These are phyloP conservation scores for Siphamia tubifer DNA, from an alignment of 2,113 vertebrate genomes.

Conservation along the genomic window DNA sequence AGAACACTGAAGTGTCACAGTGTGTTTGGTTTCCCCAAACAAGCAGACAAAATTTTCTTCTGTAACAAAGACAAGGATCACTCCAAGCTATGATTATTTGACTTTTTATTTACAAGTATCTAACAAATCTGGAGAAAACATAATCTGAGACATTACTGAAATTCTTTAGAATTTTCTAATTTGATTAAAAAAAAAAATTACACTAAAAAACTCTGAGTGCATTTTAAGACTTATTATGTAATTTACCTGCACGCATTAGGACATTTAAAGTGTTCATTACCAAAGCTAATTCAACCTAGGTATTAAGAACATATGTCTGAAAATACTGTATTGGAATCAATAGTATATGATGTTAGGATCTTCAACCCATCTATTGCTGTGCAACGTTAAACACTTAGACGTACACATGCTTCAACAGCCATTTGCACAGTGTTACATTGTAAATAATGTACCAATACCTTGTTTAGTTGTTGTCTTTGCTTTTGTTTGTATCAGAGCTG, in stretches of 20 bases:
- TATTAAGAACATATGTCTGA: not conserved
- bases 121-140: not conserved
- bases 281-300: not conserved
- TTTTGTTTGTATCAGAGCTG: slow-evolving; percentile 49
- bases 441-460: slow-evolving; percentile 46
- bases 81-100: not conserved
- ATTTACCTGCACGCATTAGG: not conserved
- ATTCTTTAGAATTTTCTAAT: not conserved
- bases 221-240: not conserved
- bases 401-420: not conserved
- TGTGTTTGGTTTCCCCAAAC: not conserved
- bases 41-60: not conserved
- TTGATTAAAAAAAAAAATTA: no score
- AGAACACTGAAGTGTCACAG: no score
- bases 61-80: not conserved
- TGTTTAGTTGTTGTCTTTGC: slow-evolving; percentile 61
- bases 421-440: slow-evolving; percentile 10
- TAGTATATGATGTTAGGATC: not conserved
- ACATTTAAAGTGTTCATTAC: not conserved
- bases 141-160: not conserved
- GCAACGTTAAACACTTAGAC: not conserved
- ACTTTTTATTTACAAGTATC: not conserved
- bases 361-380: not conserved
- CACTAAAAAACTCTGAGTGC: slow-evolving; percentile 5
- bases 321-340: not conserved